Evolutionary conservation across 2,113 vertebrate genomes (phyloP), one percentile per base, ranked within the genome.

Genomic region (Aix galericulata): DNA sequence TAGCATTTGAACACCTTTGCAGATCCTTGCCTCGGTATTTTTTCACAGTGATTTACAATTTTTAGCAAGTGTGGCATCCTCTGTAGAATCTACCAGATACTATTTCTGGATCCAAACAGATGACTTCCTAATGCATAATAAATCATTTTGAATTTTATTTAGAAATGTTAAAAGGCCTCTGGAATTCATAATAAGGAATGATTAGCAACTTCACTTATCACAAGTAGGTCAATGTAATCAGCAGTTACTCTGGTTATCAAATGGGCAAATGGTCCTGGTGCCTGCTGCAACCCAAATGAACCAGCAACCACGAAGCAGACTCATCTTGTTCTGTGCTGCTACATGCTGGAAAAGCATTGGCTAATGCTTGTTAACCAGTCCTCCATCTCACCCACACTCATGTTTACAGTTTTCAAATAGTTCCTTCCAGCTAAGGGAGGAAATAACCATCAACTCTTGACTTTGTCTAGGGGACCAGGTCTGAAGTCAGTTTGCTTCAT

Each of bases 81-180:
- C 14, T 38, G 60, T 5, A 73, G n/a, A 60, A 68, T 83, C 53
- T 72, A 86, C 59, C 69, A 78, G 56, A 48, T 79, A 71, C 53
- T 75, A 59, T 38, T 91, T 74, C 62, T 94, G 58, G 62, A 67
- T 93, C 72, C 66, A 91, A 94, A 89, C 34, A 78, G 38, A 62
- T 68, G 58, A 17, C 87, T 92, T 66, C 75, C 34, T 72, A 68
- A 86, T 11, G 34, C 48, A 63, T 52, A 77, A 82, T 20, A 92
- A 85, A 29, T 81, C 3, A 91, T 85, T 96, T 50, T 72, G 66
- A 80, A 34, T 63, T 92, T 82, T 48, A 64, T 60, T 75, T 17
- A 60, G 36, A 64, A 75, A 88, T 32, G 11, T 13, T 26, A 1
- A 36, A 68, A 75, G 8, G 3, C 11, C 75, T 85, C 53, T 48